Base-by-base conservation (phyloP, 2,888 invertebrate genomes). In the Phrixothrix hirtus region DNA sequence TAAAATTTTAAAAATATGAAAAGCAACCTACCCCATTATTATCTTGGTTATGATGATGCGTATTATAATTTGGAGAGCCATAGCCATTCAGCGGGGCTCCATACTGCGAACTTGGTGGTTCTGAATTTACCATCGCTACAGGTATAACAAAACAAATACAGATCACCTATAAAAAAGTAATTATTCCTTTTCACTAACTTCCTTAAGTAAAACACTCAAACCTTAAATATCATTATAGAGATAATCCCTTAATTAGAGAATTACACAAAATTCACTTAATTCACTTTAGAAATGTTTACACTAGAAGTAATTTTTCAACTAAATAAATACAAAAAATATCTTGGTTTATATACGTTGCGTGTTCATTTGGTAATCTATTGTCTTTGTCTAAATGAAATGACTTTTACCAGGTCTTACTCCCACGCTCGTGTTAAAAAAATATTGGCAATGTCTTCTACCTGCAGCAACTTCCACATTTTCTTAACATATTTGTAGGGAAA, bases 321-420 rank as follows among this genome's bases (percentile, higher is more conserved):
- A 62, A 57, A 52, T 41, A 54, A 52, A 46, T 58, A 37, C 56
- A 61, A 68, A 69, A 68, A 69, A 66, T 68, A 69, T 68, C 72
- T 72, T 70, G 66, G 66, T 69, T 72, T 74, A 72, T 74, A 74
- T 74, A 72, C 55, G 60, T 55, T 61, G 63, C 58, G 48, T 57
- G 56, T 59, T 61, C 65, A 70, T 73, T 74, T 73, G 66, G 72
- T 70, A 74, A 73, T 66, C 72, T 63, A 72, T 73, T 73, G 73
- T 73, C 66, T 70, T 68, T 69, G 71, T 68, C 68, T 69, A 67
- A 66, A 64, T 72, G 63, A 67, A 67, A 71, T 67, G 63, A 72
- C 71, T 73, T 70, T 71, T 71, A 71, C 71, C 58, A 66, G 58
- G 11, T 46, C 63, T 64, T 59, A 65, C 70, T 73, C 71, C 71